A percentile compares a stretch with the other conserved stretches of the same genome.
These are phyloP conservation scores for Agrypnia vestita DNA, from an alignment of 1,140 invertebrate genomes.

Conservation along the genomic window DNA sequence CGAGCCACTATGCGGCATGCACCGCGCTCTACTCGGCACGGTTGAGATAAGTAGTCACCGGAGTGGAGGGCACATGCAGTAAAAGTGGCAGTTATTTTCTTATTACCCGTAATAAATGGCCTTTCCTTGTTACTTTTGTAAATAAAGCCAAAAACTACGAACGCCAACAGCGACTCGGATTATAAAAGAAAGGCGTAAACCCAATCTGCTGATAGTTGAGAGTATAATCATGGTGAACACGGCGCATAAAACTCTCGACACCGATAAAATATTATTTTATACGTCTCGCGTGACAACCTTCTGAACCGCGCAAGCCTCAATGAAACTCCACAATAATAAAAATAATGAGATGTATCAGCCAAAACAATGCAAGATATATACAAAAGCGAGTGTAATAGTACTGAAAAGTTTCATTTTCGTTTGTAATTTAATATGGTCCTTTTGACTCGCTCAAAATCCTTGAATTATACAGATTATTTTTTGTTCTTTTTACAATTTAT, in stretches of 20 bases:
- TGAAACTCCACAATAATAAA: neutral
- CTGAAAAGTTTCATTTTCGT: too few species aligned
- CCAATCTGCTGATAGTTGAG: slow-evolving; percentile 2
- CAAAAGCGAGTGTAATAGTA: too few species aligned
- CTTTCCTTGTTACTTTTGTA: neutral
- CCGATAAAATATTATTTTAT: neutral
- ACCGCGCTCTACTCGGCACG: too few species aligned
- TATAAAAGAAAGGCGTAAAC: neutral
- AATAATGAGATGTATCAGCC: neutral
- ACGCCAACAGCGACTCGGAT: neutral
- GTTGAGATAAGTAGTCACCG: too few species aligned
- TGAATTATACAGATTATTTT: too few species aligned
- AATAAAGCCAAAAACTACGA: neutral
- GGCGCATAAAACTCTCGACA: neutral
- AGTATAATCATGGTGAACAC: neutral
- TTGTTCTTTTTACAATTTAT: too few species aligned
- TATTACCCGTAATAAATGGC: slow-evolving; percentile 1
- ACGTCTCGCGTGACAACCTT: neutral
- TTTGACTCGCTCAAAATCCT: too few species aligned
- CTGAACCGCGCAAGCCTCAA: neutral
- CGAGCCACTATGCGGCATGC: too few species aligned
- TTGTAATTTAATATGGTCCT: too few species aligned
- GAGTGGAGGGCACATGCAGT: neutral
- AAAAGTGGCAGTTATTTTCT: neutral
- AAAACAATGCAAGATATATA: neutral